phyloP scores from a whole-genome alignment of 2,113 vertebrate genomes.

The Forbesichthys agassizii region DNA sequence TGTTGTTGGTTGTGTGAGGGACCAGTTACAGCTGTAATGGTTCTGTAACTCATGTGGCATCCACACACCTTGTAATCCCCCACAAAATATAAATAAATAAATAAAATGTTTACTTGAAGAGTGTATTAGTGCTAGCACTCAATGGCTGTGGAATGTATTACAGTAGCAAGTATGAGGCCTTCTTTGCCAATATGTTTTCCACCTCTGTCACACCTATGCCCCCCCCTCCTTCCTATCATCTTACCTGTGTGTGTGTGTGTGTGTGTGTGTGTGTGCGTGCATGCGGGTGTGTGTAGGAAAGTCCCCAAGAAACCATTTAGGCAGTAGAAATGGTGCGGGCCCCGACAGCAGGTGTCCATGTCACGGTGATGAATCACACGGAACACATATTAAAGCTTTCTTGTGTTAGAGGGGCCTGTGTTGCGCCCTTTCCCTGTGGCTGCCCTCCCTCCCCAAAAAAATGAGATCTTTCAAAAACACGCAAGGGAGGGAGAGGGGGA shows the following conservation, averaged over 20 bases:
- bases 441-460: conserved; percentile 40
- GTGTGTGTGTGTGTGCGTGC: not conserved
- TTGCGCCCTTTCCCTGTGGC: conserved; percentile 43
- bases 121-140: conserved; percentile 58
- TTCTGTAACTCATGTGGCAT: conserved; percentile 34
- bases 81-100: conserved; percentile 6
- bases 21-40: conserved; percentile 48
- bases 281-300: conserved; percentile 30
- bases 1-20: conserved; percentile 55
- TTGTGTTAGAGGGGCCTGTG: conserved; percentile 66
- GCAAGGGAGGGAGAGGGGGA: not conserved
- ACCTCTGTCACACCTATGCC: conserved; percentile 29
- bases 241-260: not conserved
- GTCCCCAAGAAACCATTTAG: conserved; percentile 77
- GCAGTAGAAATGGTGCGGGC: conserved; percentile 66
- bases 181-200: conserved; percentile 61
- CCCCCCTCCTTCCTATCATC: not conserved
- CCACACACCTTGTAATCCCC: conserved; percentile 38
- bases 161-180: conserved; percentile 50
- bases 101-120: conserved; percentile 53
- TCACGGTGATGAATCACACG: conserved; percentile 75
- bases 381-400: conserved; percentile 75
- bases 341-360: conserved; percentile 75
- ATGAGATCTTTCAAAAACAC: conserved; percentile 50
- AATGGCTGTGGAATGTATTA: conserved; percentile 50